Evolutionary conservation across 1,140 invertebrate species (phyloP), one percentile per base, ranked within the genome.

Genomic region (Pogonomyrmex californicus): DNA sequence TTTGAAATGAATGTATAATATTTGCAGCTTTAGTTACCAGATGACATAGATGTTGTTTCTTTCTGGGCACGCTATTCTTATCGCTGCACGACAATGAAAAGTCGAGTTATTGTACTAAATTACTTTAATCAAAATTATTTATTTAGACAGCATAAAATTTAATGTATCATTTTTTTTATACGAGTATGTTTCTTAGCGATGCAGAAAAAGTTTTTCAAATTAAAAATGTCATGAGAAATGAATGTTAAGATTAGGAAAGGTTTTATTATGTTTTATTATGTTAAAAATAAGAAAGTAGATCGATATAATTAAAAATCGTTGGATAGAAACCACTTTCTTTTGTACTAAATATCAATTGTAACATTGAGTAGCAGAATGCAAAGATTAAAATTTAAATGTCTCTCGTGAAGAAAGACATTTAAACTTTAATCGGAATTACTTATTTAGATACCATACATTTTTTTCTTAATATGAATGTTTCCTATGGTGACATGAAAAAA

Each of bases 1-100:
- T 88, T 88, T 65, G 38, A 38, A 75, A 70, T 86, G 51, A 70
- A 60, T 17, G 75, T 51, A 60, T 76, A 47, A 54, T 66, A 88
- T 79, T 89, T 62, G 36, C 36, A 33, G n/a, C 58, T 33, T 23
- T 58, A 65, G 51, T 70, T 44, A 56, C 85, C 78, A 54, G 17
- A 73, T 33, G n/a, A 60, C 30, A 33, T 14, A 49, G 9, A 33
- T 70, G n/a, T 10, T 33, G 6, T 62, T 12, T 49, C 30, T 73
- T 88, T 88, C 51, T 87, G 49, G 44, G 49, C 14, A 62, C n/a
- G 14, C 33, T 47, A 6, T 4, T 38, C 41, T 58, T 58, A 56
- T 51, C 49, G 1, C 23, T 51, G 33, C 2, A 41, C 30, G 38
- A 58, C 5, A 38, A 47, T 30, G 3, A 12, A 30, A 17, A n/a